phyloP scores from a whole-genome alignment of 35 echinoderm and acorn worm genomes.

The Anneissia japonica region DNA sequence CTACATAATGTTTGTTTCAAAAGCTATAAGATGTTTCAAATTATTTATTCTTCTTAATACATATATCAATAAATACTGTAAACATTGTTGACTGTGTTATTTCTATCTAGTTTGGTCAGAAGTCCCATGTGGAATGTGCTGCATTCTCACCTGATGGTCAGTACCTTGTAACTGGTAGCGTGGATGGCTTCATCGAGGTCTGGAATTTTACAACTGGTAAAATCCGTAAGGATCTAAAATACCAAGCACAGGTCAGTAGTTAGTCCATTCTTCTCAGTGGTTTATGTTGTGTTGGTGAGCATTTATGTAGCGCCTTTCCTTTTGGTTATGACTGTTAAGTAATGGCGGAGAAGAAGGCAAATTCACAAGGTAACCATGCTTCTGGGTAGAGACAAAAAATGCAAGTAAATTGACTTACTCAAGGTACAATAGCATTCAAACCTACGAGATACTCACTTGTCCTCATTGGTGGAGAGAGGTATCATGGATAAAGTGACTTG shows the following conservation, averaged over 20 bases:
- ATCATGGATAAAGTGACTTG: too few relatives aligned
- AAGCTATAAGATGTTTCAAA: neutral
- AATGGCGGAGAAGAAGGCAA: too few relatives aligned
- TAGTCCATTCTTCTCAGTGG: neutral
- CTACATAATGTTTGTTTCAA: neutral
- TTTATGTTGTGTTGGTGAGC: too few relatives aligned
- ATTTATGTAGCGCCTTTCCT: too few relatives aligned
- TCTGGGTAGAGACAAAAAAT: too few relatives aligned
- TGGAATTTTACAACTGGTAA: slow-evolving; percentile 99
- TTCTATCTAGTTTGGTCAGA: slow-evolving; percentile 88
- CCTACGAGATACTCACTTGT: neutral
- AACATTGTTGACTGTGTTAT: too few relatives aligned
- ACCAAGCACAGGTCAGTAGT: slow-evolving; percentile 84
- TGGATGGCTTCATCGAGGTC: slow-evolving; percentile 98
- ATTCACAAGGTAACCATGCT: too few relatives aligned
- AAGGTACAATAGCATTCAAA: too few relatives aligned
- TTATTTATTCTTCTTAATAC: too few relatives aligned
- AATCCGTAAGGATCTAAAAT: slow-evolving; percentile 98
- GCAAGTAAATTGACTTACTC: too few relatives aligned
- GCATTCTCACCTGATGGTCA: slow-evolving; percentile 96
- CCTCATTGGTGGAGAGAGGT: neutral
- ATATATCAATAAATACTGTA: too few relatives aligned
- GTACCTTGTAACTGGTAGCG: slow-evolving; percentile 92
- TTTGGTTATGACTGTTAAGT: too few relatives aligned
- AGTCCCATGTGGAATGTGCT: slow-evolving; percentile 97